phyloP scores from a whole-genome alignment of 2,113 vertebrate species.

The Guaruba guarouba region DNA sequence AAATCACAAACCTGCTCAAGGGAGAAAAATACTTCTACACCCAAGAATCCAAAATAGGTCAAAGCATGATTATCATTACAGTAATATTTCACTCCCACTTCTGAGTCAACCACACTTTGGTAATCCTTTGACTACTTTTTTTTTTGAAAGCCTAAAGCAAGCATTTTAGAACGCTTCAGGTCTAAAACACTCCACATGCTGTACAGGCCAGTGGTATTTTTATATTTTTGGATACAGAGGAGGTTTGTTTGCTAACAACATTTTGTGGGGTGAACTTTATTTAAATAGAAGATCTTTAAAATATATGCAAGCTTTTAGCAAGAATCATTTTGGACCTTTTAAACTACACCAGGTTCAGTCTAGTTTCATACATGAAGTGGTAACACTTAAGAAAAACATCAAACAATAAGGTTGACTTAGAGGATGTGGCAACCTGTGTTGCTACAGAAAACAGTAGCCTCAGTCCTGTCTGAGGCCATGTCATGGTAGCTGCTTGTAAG shows the following conservation, averaged over 20 bases:
- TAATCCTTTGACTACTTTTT: neutral
- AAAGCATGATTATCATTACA: neutral
- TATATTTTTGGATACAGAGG: neutral
- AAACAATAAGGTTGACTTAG: neutral
- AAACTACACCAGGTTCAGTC: neutral
- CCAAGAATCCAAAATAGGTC: neutral
- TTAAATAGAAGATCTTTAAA: neutral
- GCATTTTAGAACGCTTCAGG: neutral
- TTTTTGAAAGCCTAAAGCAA: neutral
- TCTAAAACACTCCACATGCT: neutral
- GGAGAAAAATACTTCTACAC: neutral
- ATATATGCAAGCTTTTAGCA: neutral
- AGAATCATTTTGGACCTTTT: neutral
- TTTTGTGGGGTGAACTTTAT: neutral
- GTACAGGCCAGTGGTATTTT: neutral
- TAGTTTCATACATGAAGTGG: neutral
- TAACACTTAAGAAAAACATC: neutral
- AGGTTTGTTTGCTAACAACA: neutral
- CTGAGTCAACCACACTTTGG: neutral
- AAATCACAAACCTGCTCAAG: neutral
- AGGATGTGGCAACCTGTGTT: neutral
- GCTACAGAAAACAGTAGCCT: neutral
- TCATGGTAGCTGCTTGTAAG: neutral
- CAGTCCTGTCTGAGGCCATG: neutral
- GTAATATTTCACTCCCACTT: neutral